Evolutionary conservation across 2,888 invertebrate genomes (phyloP).

Genomic region (Adela reaumurella): DNA sequence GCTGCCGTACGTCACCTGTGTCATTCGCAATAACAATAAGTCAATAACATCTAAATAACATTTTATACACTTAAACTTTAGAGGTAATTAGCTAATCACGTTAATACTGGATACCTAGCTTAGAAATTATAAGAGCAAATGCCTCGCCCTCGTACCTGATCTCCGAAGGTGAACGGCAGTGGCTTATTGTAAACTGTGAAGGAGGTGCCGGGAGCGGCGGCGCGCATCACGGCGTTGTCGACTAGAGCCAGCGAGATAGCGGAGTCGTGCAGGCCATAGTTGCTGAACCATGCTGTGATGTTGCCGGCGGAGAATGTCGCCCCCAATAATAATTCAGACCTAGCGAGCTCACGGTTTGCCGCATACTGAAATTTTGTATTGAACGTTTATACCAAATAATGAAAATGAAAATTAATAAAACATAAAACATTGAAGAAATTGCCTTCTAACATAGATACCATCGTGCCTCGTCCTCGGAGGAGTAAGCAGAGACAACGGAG

Average conservation of each 20-base stretch:
- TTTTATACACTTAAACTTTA: too few species aligned
- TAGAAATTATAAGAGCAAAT: too few species aligned
- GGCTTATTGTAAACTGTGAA: slow-evolving; percentile 63
- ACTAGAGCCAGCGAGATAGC: slow-evolving; percentile 64
- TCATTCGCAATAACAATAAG: too few species aligned
- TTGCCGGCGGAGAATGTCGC: slow-evolving; percentile 45
- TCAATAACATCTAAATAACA: too few species aligned
- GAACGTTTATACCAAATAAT: background rate
- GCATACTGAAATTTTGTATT: background rate
- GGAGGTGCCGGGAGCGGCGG: slow-evolving; percentile 34
- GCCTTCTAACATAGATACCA: too few species aligned
- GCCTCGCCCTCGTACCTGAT: slow-evolving; percentile 52
- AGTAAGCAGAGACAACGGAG: too few species aligned
- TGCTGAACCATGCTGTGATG: slow-evolving; percentile 72
- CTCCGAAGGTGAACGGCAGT: slow-evolving; percentile 61
- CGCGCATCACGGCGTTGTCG: slow-evolving; percentile 60
- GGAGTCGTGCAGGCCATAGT: slow-evolving; percentile 73
- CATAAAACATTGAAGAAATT: too few species aligned
- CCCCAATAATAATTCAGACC: slow-evolving; percentile 35
- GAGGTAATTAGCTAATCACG: too few species aligned
- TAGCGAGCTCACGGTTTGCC: too few species aligned
- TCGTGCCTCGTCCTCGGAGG: too few species aligned
- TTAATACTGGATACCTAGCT: too few species aligned
- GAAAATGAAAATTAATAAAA: slow-evolving; percentile 3
- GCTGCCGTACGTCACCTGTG: slow-evolving; percentile 44